phyloP scores from a whole-genome alignment of 2,888 invertebrate species.

The Gymnocheta viridis region DNA sequence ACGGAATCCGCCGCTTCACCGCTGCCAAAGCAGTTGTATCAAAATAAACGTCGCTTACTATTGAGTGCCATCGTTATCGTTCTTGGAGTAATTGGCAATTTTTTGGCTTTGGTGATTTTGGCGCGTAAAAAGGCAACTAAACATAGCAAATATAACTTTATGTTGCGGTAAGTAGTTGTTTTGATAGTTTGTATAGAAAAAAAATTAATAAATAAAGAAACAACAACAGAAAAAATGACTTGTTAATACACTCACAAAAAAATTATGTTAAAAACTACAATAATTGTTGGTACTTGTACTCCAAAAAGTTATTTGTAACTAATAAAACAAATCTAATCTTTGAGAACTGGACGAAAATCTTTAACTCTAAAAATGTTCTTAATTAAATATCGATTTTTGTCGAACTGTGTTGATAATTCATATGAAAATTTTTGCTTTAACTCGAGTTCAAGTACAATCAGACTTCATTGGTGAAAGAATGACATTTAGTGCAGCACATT shows the following conservation, averaged over 20 bases:
- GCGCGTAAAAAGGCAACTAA: slow-evolving; percentile 87
- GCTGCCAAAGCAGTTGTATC: slow-evolving; percentile 72
- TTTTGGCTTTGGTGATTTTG: slow-evolving; percentile 89
- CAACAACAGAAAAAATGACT: neutral
- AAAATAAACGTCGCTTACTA: slow-evolving; percentile 72
- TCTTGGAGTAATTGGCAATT: slow-evolving; percentile 88
- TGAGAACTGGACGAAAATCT: too few species aligned
- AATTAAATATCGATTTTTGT: too few species aligned
- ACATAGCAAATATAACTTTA: slow-evolving; percentile 90
- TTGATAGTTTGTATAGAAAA: slow-evolving; percentile 7
- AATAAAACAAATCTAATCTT: too few species aligned
- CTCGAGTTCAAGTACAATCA: too few species aligned
- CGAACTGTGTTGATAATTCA: too few species aligned
- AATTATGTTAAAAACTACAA: slow-evolving; percentile 20
- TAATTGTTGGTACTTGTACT: too few species aligned
- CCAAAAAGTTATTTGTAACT: too few species aligned
- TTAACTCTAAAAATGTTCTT: too few species aligned
- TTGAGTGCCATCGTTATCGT: slow-evolving; percentile 83
- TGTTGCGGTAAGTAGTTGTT: slow-evolving; percentile 82
- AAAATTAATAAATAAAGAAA: neutral
- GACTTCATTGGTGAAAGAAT: too few species aligned
- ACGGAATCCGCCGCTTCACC: slow-evolving; percentile 55
- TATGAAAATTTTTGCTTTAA: too few species aligned
- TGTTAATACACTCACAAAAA: slow-evolving; percentile 16
- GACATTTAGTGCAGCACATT: too few species aligned